Evolutionary conservation across 2,113 vertebrate genomes (phyloP).

Genomic region (Dissostichus mawsoni): DNA sequence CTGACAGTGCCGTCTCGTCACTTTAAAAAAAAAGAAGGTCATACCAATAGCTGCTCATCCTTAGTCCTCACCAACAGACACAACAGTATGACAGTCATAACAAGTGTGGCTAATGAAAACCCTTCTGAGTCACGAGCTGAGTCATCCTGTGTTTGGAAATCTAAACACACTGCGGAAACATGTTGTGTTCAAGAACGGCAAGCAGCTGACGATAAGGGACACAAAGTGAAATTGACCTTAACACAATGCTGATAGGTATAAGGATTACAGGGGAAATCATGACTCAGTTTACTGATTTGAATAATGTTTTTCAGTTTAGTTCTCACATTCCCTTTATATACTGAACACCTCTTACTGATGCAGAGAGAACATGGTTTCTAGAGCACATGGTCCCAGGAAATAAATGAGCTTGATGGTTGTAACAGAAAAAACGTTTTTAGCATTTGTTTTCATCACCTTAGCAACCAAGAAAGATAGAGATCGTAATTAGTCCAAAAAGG

Average conservation of each 20-base stretch:
- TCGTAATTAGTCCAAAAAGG: background rate
- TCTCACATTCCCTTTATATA: too few relatives aligned
- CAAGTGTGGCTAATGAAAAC: background rate
- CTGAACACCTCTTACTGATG: background rate
- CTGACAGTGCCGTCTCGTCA: background rate
- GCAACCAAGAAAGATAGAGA: background rate
- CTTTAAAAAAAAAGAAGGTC: too few relatives aligned
- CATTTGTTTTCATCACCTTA: background rate
- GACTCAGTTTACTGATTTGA: background rate
- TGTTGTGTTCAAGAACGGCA: background rate
- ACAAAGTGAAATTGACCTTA: background rate
- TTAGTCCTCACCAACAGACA: background rate
- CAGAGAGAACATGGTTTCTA: background rate
- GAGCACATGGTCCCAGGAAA: background rate
- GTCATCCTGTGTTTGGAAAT: constrained; percentile 9
- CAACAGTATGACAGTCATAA: background rate
- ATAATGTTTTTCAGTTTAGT: background rate
- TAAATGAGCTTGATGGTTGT: background rate
- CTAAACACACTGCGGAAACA: constrained; percentile 17
- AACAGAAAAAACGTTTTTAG: background rate
- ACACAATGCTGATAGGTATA: background rate
- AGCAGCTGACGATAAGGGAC: background rate
- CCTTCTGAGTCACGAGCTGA: constrained; percentile 22
- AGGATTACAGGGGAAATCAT: background rate
- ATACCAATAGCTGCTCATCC: background rate